These are phyloP conservation scores for Yponomeuta cagnagella DNA, from an alignment of 2,888 invertebrate genomes.

Conservation along the genomic window DNA sequence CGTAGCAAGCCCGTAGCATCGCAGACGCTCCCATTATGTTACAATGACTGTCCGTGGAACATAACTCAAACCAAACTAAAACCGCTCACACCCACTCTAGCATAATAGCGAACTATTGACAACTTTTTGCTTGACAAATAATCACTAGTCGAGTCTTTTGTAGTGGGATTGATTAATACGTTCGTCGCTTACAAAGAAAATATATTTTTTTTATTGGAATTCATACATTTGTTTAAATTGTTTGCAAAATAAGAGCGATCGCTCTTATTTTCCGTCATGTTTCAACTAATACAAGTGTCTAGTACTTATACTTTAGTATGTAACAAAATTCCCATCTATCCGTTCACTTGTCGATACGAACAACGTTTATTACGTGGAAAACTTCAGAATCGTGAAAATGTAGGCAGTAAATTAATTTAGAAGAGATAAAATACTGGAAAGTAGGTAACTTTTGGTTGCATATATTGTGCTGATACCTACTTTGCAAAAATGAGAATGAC, in stretches of 20 bases:
- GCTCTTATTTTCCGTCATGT: too few species aligned
- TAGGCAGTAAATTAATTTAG: too few species aligned
- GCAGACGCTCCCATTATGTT: background rate
- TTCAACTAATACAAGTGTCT: too few species aligned
- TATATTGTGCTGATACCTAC: background rate
- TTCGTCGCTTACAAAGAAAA: conserved; percentile 19
- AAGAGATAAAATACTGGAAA: too few species aligned
- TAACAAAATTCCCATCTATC: too few species aligned
- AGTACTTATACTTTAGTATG: too few species aligned
- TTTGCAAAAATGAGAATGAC: background rate
- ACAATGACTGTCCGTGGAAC: background rate
- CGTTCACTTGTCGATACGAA: too few species aligned
- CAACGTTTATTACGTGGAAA: background rate
- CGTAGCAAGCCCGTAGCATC: background rate
- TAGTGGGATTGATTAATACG: conserved; percentile 30
- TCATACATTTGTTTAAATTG: background rate
- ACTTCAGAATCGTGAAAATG: background rate
- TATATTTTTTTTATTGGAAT: background rate
- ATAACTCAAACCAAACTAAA: conserved; percentile 23
- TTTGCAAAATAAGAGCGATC: too few species aligned
- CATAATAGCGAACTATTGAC: conserved; percentile 20
- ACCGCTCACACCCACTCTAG: conserved; percentile 56
- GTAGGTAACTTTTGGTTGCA: background rate
- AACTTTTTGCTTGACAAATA: conserved; percentile 16
- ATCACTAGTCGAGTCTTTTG: conserved; percentile 25